These are phyloP conservation scores for Pilophorus perplexus DNA, from an alignment of 2,888 invertebrate genomes.

Conservation along the genomic window DNA sequence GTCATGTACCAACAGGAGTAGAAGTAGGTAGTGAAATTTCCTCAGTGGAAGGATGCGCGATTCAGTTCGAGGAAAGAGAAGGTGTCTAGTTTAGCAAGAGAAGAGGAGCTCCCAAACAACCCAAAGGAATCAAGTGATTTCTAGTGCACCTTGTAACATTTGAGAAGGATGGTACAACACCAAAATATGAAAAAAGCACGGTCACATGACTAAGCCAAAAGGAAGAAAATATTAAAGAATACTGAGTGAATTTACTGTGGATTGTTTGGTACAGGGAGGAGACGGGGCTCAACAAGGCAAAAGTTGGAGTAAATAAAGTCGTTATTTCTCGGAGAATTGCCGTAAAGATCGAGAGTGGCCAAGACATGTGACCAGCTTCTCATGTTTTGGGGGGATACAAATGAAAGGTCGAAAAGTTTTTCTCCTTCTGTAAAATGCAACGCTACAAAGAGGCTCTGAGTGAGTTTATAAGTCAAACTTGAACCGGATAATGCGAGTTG, in stretches of 20 bases:
- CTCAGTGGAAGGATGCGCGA: too few species aligned
- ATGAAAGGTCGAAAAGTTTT: slow-evolving; percentile 26
- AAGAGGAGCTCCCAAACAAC: too few species aligned
- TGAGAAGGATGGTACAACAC: slow-evolving; percentile 43
- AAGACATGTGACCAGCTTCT: slow-evolving; percentile 48
- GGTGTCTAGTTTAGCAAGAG: too few species aligned
- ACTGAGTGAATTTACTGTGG: slow-evolving; percentile 41
- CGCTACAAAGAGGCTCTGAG: neutral
- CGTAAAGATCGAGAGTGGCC: slow-evolving; percentile 40
- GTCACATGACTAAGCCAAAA: slow-evolving; percentile 49
- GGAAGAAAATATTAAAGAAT: slow-evolving; percentile 28
- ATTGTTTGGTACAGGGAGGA: slow-evolving; percentile 31
- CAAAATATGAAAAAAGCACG: slow-evolving; percentile 47
- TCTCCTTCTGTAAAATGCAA: slow-evolving; percentile 8
- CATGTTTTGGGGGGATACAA: slow-evolving; percentile 37
- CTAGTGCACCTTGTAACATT: slow-evolving; percentile 43
- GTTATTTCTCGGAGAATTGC: neutral
- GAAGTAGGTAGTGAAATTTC: too few species aligned
- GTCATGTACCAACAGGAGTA: too few species aligned
- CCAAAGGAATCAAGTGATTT: too few species aligned
- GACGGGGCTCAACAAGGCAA: neutral
- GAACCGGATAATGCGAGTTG: too few species aligned
- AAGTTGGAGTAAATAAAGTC: neutral
- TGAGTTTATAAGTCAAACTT: too few species aligned
- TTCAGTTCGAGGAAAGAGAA: too few species aligned